Conservation (phyloP, 2,113 vertebrate genomes). For the Amia ocellicauda region DNA sequence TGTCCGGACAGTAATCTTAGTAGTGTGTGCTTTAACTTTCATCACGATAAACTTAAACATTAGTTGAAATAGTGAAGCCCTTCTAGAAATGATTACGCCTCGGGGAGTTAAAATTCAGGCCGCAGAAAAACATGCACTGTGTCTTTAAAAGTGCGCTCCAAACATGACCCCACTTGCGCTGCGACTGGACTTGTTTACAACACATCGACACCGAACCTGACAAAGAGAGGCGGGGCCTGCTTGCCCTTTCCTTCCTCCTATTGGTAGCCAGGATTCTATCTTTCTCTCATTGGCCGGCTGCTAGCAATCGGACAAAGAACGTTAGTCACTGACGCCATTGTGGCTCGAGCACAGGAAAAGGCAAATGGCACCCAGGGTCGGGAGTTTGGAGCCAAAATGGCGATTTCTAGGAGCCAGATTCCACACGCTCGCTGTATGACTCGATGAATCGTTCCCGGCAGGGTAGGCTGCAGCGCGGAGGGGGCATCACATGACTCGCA, state of each 20-base stretch:
- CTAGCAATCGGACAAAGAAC: constrained; percentile 10
- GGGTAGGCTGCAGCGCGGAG: constrained; percentile 29
- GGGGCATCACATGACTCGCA: constrained; percentile 60
- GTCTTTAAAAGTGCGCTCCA: constrained; percentile 2
- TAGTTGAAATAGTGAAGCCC: no score
- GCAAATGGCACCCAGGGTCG: neutral
- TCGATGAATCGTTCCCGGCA: constrained; percentile 28
- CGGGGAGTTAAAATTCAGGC: no score
- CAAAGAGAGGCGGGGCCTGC: constrained; percentile 30
- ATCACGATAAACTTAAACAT: no score
- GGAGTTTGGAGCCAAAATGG: constrained; percentile 52
- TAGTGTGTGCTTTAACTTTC: no score
- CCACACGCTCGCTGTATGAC: constrained; percentile 23
- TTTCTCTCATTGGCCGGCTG: constrained; percentile 25
- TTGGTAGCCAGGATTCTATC: constrained; percentile 20
- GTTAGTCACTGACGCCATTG: constrained; percentile 13
- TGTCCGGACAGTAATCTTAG: no score
- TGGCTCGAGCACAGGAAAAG: constrained; percentile 21
- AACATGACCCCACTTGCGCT: neutral
- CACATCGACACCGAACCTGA: constrained; percentile 19
- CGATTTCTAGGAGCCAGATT: constrained; percentile 28
- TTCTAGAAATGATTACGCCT: neutral
- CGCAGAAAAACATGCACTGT: neutral
- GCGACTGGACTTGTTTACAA: constrained; percentile 31
- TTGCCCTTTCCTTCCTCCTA: constrained; percentile 7